Percentiles rank a stretch among this genome's conserved stretches.
These are phyloP conservation scores for Salvelinus namaycush DNA, from an alignment of 2,113 vertebrate species.

Conservation along the genomic window DNA sequence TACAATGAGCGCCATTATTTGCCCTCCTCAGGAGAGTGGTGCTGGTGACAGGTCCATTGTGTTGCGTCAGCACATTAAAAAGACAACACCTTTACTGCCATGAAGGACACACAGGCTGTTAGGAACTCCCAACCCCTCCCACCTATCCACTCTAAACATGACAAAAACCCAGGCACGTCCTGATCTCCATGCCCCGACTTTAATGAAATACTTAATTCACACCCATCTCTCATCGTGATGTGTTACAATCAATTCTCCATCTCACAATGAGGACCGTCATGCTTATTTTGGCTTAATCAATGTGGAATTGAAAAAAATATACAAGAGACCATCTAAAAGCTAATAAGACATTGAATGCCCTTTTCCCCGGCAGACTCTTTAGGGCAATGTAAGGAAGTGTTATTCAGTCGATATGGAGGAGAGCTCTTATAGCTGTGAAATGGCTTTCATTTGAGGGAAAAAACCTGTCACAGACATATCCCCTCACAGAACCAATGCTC, in stretches of 20 bases:
- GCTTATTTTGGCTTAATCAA: slow-evolving; percentile 66
- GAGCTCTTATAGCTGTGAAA: not conserved
- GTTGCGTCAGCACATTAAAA: slow-evolving; percentile 1
- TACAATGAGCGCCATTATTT: slow-evolving; percentile 39
- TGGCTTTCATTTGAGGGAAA: not conserved
- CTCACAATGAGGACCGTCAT: slow-evolving; percentile 55
- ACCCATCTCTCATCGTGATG: slow-evolving; percentile 48
- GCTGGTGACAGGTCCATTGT: slow-evolving; percentile 22
- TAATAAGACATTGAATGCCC: slow-evolving; percentile 58
- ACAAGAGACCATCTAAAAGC: slow-evolving; percentile 55
- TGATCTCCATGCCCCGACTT: slow-evolving; percentile 47
- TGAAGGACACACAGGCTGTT: not conserved
- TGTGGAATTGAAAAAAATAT: slow-evolving; percentile 63
- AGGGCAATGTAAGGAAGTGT: slow-evolving; percentile 36
- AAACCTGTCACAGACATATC: not conserved
- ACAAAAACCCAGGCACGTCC: slow-evolving; percentile 13
- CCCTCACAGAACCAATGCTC: not conserved
- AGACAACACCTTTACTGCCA: not conserved
- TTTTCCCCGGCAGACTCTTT: slow-evolving; percentile 49
- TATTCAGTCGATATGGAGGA: slow-evolving; percentile 5
- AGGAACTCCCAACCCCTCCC: not conserved
- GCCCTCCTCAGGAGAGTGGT: slow-evolving; percentile 11
- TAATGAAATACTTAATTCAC: slow-evolving; percentile 49
- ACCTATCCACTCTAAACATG: not conserved
- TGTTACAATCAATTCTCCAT: slow-evolving; percentile 67